These are phyloP conservation scores for Rhopalosiphum padi DNA, from an alignment of 1,140 invertebrate genomes.

Conservation along the genomic window DNA sequence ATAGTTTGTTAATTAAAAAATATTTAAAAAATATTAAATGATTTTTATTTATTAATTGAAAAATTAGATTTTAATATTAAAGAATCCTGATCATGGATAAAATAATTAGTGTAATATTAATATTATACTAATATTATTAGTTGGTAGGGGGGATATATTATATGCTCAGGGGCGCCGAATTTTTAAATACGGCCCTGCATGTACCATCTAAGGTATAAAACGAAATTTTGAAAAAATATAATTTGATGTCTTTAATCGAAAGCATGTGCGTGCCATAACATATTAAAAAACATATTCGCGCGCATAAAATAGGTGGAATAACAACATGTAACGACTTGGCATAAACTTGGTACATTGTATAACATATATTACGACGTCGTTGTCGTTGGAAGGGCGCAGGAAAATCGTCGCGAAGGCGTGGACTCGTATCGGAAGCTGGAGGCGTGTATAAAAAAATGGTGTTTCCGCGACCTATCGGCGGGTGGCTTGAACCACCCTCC, in stretches of 20 bases:
- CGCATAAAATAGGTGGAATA: background rate
- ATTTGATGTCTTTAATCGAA: background rate
- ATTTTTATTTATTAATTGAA: too few species aligned
- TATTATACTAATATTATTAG: too few species aligned
- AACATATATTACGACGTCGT: background rate
- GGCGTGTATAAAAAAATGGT: conserved; percentile 40
- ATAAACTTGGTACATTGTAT: background rate
- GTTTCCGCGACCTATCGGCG: conserved; percentile 47
- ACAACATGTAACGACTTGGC: background rate
- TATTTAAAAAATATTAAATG: too few species aligned
- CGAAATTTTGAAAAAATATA: background rate
- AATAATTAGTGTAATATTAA: too few species aligned
- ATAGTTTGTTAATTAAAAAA: too few species aligned
- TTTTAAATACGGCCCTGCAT: too few species aligned
- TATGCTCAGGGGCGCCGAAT: too few species aligned
- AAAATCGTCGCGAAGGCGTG: conserved; percentile 1
- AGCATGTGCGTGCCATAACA: background rate
- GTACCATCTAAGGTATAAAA: background rate
- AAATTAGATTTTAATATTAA: too few species aligned
- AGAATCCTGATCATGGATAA: too few species aligned
- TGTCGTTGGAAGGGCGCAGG: background rate
- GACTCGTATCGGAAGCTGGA: background rate
- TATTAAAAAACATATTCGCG: too few species aligned
- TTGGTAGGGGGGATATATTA: too few species aligned
- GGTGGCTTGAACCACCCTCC: background rate